A percentile compares a stretch with the other conserved stretches of the same genome.
Conservation (phyloP, 92 coral and sea anemone genomes). For the Epizoanthus ramosus region DNA sequence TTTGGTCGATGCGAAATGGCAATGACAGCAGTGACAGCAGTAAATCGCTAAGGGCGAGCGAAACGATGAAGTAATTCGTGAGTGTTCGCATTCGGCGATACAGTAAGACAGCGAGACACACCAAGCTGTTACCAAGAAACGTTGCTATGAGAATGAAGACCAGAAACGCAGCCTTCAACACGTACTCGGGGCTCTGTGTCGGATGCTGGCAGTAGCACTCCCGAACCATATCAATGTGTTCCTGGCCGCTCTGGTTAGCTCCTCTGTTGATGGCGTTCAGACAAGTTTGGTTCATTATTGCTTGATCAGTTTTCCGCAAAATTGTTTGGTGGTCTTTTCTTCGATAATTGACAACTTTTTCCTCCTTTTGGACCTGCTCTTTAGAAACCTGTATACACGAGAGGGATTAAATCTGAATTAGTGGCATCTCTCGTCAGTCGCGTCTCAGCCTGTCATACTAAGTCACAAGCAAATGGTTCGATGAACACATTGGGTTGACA, state of each 20-base stretch:
- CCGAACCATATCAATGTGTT: not conserved
- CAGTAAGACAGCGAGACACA: constrained; percentile 72
- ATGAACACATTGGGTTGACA: not conserved
- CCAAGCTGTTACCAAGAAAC: constrained; percentile 80
- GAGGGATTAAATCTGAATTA: constrained; percentile 28
- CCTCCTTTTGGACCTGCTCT: not conserved
- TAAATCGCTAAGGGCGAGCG: constrained; percentile 89
- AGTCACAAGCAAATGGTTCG: too few species aligned
- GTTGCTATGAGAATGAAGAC: constrained; percentile 73
- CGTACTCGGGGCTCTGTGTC: constrained; percentile 40
- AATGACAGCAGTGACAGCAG: constrained; percentile 68
- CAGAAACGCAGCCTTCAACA: constrained; percentile 67
- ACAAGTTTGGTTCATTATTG: constrained; percentile 22
- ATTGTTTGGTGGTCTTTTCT: not conserved
- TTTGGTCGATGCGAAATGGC: constrained; percentile 81
- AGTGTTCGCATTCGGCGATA: constrained; percentile 82
- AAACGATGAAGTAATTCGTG: constrained; percentile 89
- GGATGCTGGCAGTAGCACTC: constrained; percentile 16
- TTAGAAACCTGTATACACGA: constrained; percentile 1
- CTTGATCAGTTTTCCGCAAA: not conserved
- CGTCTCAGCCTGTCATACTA: constrained; percentile 2
- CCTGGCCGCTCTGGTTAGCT: constrained; percentile 8
- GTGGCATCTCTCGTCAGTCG: not conserved
- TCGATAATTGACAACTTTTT: not conserved
- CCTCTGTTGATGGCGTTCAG: not conserved